Evolutionary conservation across 2,113 vertebrate genomes (phyloP), one percentile per base, ranked within the genome.

Genomic region (Miniopterus natalensis): DNA sequence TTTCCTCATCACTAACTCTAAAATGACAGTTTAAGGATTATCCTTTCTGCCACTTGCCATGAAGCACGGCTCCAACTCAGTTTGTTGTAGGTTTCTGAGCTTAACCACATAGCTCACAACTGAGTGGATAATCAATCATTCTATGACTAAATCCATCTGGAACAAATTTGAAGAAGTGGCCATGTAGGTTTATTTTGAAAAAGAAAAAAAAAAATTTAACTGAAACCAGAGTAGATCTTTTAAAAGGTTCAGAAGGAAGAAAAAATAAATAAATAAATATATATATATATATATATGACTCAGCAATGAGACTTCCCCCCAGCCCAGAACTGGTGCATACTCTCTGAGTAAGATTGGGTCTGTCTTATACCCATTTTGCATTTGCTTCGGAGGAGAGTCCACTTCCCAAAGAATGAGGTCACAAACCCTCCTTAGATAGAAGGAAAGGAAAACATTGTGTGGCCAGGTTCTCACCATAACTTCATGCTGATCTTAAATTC

Each of bases 121-220:
- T 1, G 0, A 97, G 95, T 79, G 97, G 95, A 90, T 96, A 85
- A 96, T 98, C 97, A 90, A 1, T 96, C 96, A 92, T 77, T 74
- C 86, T 89, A 79, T 94, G 98, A 98, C 97, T 92, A 95, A 98
- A 98, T 77, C 96, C 97, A 94, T 97, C 98, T 98, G 98, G 98
- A 98, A 98, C 91, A 94, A 96, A 98, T 97, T 96, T 98, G 93
- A 97, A 97, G 85, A 97, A 94, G 94, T 97, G 70, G 92, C 85
- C 94, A 84, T 97, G 79, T 95, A 98, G 51, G 63, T 84, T 97
- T 92, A 85, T 92, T 95, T 73, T 75, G 7, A 21, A 68, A 29
- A 90, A 83, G 89, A 85, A 90, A 90, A 83, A 92, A 85, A 90
- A 87, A 81, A 70, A 71, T 84, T 88, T 93, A 94, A 97, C 96